Evolutionary conservation across 2,113 vertebrate genomes (phyloP).

Genomic region (Thinocorus orbignyianus): DNA sequence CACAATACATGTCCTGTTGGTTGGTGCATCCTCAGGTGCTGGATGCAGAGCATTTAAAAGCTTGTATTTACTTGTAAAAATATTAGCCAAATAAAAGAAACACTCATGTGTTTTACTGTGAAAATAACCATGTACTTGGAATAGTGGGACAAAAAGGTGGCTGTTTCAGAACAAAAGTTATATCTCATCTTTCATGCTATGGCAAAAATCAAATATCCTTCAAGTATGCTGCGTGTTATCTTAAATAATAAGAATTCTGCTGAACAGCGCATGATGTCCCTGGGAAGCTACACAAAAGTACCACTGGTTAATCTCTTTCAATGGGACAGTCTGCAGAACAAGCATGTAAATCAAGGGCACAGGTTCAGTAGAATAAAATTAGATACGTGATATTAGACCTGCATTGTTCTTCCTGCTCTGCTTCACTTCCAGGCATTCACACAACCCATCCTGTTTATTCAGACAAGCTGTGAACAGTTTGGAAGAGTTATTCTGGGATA

Average conservation of each 20-base stretch:
- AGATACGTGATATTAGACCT: neutral
- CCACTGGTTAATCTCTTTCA: neutral
- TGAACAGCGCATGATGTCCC: neutral
- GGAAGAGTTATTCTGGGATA: slow-evolving; percentile 13
- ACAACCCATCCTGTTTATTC: slow-evolving; percentile 51
- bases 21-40: neutral
- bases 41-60: neutral
- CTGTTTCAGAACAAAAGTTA: neutral
- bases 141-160: neutral
- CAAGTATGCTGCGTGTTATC: fast-evolving
- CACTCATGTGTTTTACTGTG: neutral
- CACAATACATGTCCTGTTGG: neutral
- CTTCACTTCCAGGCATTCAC: slow-evolving; percentile 51
- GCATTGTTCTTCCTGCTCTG: neutral
- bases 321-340: neutral
- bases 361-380: slow-evolving; percentile 25
- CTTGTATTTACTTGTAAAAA: neutral
- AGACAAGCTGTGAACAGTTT: neutral
- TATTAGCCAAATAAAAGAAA: neutral
- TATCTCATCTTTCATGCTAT: neutral
- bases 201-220: neutral
- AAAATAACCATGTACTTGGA: neutral
- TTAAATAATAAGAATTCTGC: neutral
- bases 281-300: neutral
- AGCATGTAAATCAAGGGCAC: neutral